Evolutionary conservation across 2,888 invertebrate genomes (phyloP), one percentile per base, ranked within the genome.

Genomic region (Kryphioiulus occultus): DNA sequence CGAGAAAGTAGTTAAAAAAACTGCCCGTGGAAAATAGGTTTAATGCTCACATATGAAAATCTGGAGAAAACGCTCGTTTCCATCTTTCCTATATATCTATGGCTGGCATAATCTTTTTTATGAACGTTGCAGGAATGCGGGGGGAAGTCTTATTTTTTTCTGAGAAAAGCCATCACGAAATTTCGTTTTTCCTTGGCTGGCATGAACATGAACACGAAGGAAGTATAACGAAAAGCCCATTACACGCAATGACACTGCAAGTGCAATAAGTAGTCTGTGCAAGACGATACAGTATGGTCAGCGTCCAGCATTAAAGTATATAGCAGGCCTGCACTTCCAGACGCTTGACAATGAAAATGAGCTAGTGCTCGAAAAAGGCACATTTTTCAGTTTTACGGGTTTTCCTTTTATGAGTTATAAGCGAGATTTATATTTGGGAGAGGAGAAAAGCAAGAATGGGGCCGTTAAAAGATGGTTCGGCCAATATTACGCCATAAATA

Each of bases 171-270:
- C 59, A 5, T 59, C 59, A 59, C 59, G 59, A 59, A 59, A 59
- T n/a, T 15, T 19, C 53, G 1, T 15, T 22, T 59, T 59, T 59
- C n/a, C 22, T 59, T 59, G n/a, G n/a, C n/a, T n/a, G n/a, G n/a
- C n/a, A n/a, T n/a, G n/a, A 59, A 9, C 59, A 59, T 59, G 22
- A 59, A 42, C n/a, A 59, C 22, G 22, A 10, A 59, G 59, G 59
- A 59, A 59, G n/a, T 59, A 59, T 59, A 59, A n/a, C 59, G n/a
- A 59, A 59, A 59, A n/a, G 59, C 59, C 59, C 59, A 59, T 59
- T 59, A 59, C 59, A 59, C 59, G 22, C 59, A 22, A 59, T 59
- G 59, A 59, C 59, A 59, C 59, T 59, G 59, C 59, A 59, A 59
- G 59, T 22, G 59, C 59, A 59, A 7, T 19, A 59, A 59, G 7